Conservation (phyloP, 2,888 invertebrate genomes). For the Temnothorax ravouxi region DNA sequence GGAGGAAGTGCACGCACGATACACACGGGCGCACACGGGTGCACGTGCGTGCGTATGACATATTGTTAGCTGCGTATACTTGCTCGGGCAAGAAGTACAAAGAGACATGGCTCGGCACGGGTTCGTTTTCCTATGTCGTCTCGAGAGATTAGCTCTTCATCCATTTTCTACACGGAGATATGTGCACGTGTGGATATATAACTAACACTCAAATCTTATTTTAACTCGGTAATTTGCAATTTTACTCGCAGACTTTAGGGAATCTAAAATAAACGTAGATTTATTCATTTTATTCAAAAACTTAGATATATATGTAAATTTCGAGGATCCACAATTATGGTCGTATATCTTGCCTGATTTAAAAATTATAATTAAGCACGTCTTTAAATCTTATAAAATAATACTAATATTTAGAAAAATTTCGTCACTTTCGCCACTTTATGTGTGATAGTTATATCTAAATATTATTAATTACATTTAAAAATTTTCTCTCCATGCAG, state of each 20-base stretch:
- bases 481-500: not conserved
- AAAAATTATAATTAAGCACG: not conserved
- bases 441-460: not conserved
- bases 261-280: not conserved
- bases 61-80: conserved; percentile 6
- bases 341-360: not conserved
- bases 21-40: conserved; percentile 5
- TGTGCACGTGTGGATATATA: not conserved
- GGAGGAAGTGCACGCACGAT: conserved; percentile 12
- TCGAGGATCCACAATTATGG: not conserved
- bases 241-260: not conserved
- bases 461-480: not conserved
- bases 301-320: not conserved
- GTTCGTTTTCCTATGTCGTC: conserved; percentile 1
- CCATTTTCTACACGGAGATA: not conserved
- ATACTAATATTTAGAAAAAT: not conserved
- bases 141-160: conserved; percentile 18
- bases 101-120: conserved; percentile 10
- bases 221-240: not conserved
- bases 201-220: not conserved
- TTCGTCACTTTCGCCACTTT: not conserved
- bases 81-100: not conserved
- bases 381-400: conserved; percentile 2
- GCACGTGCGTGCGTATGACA: conserved; percentile 50
- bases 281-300: conserved; percentile 2